A percentile compares a stretch with the other conserved stretches of the same genome.
Evolutionary conservation across 2,888 invertebrate genomes (phyloP).

Genomic region (Chromoteleia sp.): DNA sequence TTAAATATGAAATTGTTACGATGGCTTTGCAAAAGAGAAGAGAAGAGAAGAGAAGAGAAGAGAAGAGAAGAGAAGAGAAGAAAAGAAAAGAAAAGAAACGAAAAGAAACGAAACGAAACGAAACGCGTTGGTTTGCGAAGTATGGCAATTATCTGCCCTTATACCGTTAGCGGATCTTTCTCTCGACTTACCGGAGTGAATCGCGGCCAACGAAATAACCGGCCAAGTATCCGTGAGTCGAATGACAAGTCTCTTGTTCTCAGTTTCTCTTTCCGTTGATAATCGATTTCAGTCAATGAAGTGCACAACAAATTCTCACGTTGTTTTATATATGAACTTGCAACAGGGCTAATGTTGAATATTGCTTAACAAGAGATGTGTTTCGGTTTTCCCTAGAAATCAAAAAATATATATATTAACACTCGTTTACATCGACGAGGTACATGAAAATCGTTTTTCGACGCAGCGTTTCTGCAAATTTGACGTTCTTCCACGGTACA

Average conservation of each 20-base stretch:
- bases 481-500: too few species aligned
- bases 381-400: background rate
- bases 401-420: too few species aligned
- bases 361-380: background rate
- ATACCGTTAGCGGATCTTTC: slow-evolving; percentile 67
- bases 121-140: slow-evolving; percentile 49
- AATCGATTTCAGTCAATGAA: slow-evolving; percentile 63
- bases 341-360: background rate
- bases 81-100: background rate
- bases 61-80: too few species aligned
- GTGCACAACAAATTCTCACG: slow-evolving; percentile 49
- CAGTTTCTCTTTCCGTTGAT: slow-evolving; percentile 68
- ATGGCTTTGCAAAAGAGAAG: slow-evolving; percentile 31
- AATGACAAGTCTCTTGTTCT: slow-evolving; percentile 66
- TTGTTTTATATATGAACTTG: slow-evolving; percentile 30
- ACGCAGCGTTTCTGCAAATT: too few species aligned
- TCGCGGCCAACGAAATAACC: slow-evolving; percentile 65
- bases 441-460: too few species aligned
- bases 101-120: slow-evolving; percentile 26
- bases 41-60: too few species aligned
- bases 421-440: too few species aligned
- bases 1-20: slow-evolving; percentile 31
- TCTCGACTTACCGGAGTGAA: slow-evolving; percentile 56
- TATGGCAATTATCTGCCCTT: slow-evolving; percentile 60
- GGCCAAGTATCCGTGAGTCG: slow-evolving; percentile 56